A percentile compares a stretch with the other conserved stretches of the same genome.
These are phyloP conservation scores for Agrilus cyanescens DNA, from an alignment of 2,888 invertebrate genomes.

Conservation along the genomic window DNA sequence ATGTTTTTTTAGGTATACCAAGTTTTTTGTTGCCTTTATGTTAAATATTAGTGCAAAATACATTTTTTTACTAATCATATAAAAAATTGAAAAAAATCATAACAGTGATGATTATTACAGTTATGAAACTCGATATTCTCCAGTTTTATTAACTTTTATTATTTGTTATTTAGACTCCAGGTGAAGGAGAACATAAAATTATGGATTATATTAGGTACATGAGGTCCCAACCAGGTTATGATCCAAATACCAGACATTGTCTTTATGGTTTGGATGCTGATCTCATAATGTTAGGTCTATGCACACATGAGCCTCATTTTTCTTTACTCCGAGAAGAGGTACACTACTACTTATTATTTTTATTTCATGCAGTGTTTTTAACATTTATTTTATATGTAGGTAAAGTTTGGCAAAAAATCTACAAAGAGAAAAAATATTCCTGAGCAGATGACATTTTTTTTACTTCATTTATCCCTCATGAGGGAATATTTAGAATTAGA, in stretches of 20 bases:
- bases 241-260: constrained; percentile 89
- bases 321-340: constrained; percentile 90
- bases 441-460: constrained; percentile 84
- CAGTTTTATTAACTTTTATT: constrained; percentile 13
- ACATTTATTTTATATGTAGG: constrained; percentile 34
- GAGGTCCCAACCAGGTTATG: constrained; percentile 71
- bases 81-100: too few relatives aligned
- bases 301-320: constrained; percentile 93
- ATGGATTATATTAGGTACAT: constrained; percentile 95
- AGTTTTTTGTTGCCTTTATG: too few relatives aligned
- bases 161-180: constrained; percentile 56
- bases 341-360: constrained; percentile 7
- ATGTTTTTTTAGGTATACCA: too few relatives aligned
- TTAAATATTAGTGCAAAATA: too few relatives aligned
- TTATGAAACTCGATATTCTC: neutral
- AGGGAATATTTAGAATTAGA: constrained; percentile 89
- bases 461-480: constrained; percentile 83
- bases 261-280: constrained; percentile 96
- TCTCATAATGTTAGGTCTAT: constrained; percentile 91
- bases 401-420: constrained; percentile 60
- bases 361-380: neutral
- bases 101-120: too few relatives aligned
- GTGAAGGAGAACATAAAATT: constrained; percentile 97
- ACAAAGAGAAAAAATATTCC: constrained; percentile 57
- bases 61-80: too few relatives aligned